Evolutionary conservation across 2,888 invertebrate genomes (phyloP), one percentile per base, ranked within the genome.

Genomic region (Strigamia transsilvanica): DNA sequence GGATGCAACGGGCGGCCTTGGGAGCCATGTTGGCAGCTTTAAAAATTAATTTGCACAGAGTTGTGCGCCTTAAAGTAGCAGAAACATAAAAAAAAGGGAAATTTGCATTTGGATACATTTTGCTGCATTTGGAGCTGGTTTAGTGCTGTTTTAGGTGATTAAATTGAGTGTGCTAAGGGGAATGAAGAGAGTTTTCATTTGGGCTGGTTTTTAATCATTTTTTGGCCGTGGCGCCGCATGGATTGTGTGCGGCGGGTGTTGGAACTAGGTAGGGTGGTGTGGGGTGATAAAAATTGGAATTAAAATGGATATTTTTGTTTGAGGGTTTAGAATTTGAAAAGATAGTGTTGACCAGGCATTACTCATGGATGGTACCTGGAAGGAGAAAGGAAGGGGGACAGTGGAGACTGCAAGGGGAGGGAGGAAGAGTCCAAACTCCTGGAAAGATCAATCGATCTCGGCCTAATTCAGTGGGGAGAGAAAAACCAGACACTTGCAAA

Each of bases 31-130:
- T 51, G 3, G 3, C 51, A 13, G 10, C 51, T 51, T 51, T 51
- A 51, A 51, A 51, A 51, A 51, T 51, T 51, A 51, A 51, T 51
- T 51, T 51, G 51, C 51, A n/a, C 51, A 51, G n/a, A 34, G 4
- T 34, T 34, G 34, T 34, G 51, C 10, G 13, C 5, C n/a, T 51
- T 9, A n/a, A 13, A 51, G 51, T 51, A 51, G 51, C 51, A 51
- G 51, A 3, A 34, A 34, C 51, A 51, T 51, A n/a, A 51, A 51
- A 51, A 6, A 51, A 6, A 51, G 51, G n/a, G n/a, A 10, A 34
- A 34, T 34, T 34, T 34, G 34, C 34, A 34, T 34, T n/a, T 7
- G 34, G 34, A 3, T 34, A 34, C 34, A 34, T 34, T 34, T 34
- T 34, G 34, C 34, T 34, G 34, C 34, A 34, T 3, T 34, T 34